These are phyloP conservation scores for Hippocampus barbouri DNA, from an alignment of 2,113 vertebrate genomes.

Conservation along the genomic window DNA sequence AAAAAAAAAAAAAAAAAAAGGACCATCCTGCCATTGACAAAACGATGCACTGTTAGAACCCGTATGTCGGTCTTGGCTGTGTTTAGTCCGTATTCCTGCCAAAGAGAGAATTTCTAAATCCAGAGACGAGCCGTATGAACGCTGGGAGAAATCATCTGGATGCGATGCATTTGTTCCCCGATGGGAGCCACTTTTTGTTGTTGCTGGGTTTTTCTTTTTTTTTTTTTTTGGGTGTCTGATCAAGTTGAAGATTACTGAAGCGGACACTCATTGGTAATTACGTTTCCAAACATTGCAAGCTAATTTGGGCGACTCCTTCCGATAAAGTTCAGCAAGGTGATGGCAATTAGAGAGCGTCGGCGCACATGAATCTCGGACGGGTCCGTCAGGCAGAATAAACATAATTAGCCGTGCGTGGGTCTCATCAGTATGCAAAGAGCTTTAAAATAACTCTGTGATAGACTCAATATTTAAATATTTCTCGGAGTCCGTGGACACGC, in stretches of 20 bases:
- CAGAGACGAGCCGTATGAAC: not conserved
- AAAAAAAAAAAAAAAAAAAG: too few relatives aligned
- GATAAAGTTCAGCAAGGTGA: not conserved
- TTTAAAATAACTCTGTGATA: slow-evolving; percentile 4
- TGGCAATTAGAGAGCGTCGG: not conserved
- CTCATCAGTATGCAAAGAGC: not conserved
- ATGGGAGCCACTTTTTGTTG: not conserved
- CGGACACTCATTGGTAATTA: not conserved
- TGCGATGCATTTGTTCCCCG: not conserved
- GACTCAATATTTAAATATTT: not conserved
- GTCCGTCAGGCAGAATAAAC: not conserved
- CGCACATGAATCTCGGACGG: not conserved
- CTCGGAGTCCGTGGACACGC: not conserved
- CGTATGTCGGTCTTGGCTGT: not conserved
- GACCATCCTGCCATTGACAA: too few relatives aligned
- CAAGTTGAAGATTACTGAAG: not conserved
- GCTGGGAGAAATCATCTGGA: not conserved
- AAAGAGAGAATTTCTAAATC: not conserved
- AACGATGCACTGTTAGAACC: not conserved
- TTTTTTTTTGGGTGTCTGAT: not conserved
- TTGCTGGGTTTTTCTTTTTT: not conserved
- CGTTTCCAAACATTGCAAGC: slow-evolving; percentile 5
- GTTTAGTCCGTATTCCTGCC: not conserved
- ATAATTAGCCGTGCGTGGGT: not conserved
- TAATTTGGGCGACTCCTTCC: not conserved